Conservation (phyloP, 2,797 vertebrate species). For the Gorsachius magnificus region DNA sequence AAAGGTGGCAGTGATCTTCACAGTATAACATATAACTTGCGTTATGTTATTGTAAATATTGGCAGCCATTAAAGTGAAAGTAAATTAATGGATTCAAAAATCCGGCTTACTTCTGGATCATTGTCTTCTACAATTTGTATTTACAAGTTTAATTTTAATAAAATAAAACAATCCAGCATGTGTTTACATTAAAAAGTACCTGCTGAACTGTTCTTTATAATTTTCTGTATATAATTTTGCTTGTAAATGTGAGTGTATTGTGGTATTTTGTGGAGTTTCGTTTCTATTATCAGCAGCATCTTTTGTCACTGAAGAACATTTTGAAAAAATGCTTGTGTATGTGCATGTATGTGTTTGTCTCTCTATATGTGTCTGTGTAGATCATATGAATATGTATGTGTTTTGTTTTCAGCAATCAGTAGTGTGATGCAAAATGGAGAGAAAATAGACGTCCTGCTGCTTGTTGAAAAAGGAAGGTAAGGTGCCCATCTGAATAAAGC, state of each 20-base stretch:
- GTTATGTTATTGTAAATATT: background rate
- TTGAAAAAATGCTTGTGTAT: background rate
- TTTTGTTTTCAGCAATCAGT: conserved; percentile 82
- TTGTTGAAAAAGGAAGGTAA: conserved; percentile 95
- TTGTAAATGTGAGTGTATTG: background rate
- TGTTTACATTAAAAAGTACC: background rate
- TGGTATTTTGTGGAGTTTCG: background rate
- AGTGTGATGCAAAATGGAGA: conserved; percentile 87
- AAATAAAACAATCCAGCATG: background rate
- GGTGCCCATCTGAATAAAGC: background rate
- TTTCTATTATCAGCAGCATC: background rate
- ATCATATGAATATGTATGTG: background rate
- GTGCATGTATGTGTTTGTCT: background rate
- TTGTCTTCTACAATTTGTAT: background rate
- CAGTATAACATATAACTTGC: background rate
- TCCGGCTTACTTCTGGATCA: background rate
- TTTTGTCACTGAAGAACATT: background rate
- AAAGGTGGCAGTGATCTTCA: background rate
- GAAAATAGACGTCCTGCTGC: conserved; percentile 89
- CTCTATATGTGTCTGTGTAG: background rate
- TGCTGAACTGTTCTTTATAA: background rate
- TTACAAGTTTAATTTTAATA: background rate
- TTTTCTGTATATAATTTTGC: background rate
- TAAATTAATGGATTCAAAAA: background rate
- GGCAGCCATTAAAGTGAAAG: background rate